phyloP scores from a whole-genome alignment of 2,888 invertebrate genomes.

The Agrotis puta region DNA sequence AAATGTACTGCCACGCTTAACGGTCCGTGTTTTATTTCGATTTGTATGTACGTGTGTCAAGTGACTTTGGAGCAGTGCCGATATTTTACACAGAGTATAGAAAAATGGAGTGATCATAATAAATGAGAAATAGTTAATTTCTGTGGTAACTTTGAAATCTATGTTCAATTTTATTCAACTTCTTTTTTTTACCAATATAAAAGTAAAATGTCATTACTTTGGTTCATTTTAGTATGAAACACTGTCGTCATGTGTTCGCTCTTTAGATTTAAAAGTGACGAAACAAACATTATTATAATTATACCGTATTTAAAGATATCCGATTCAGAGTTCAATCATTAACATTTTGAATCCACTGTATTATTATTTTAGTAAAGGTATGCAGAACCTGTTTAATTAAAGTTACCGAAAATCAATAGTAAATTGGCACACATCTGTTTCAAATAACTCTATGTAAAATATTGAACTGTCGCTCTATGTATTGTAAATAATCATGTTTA shows the following conservation, averaged over 20 bases:
- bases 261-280: too few species aligned
- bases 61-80: conserved; percentile 22
- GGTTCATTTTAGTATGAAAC: too few species aligned
- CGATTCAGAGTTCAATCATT: neutral
- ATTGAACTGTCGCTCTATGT: conserved; percentile 35
- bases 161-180: too few species aligned
- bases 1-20: conserved; percentile 49
- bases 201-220: too few species aligned
- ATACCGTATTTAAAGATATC: neutral
- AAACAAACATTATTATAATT: too few species aligned
- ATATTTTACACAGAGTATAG: conserved; percentile 44
- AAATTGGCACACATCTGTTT: neutral
- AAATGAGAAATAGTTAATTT: too few species aligned
- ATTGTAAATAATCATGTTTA: conserved; percentile 68
- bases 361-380: conserved; percentile 2
- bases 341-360: conserved; percentile 14
- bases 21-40: conserved; percentile 51
- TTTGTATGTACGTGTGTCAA: conserved; percentile 38
- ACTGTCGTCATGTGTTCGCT: too few species aligned
- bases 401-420: neutral
- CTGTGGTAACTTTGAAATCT: too few species aligned
- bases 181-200: too few species aligned
- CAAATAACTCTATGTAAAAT: conserved; percentile 36
- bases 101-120: neutral
- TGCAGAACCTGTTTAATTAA: neutral